A percentile compares a stretch with the other conserved stretches of the same genome.
phyloP scores from a whole-genome alignment of 2,888 invertebrate genomes.

The Eristalis tenax region DNA sequence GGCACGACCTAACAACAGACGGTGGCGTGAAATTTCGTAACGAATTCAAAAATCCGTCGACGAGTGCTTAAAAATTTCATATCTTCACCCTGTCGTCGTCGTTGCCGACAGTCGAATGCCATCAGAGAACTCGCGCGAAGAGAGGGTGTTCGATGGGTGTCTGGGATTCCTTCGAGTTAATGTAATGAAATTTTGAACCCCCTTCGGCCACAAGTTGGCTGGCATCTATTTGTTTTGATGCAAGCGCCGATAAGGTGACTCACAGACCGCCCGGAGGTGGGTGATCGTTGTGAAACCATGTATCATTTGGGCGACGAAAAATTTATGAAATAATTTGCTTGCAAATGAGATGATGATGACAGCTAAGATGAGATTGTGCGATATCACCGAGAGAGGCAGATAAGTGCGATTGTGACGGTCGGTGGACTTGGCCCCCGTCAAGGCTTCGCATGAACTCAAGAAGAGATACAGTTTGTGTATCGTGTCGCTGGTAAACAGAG shows the following conservation, averaged over 20 bases:
- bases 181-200: conserved; percentile 63
- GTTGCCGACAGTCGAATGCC: conserved; percentile 56
- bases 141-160: conserved; percentile 6
- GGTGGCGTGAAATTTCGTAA: conserved; percentile 72
- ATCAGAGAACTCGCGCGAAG: background rate
- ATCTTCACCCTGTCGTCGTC: conserved; percentile 27
- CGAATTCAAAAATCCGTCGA: conserved; percentile 64
- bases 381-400: conserved; percentile 26
- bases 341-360: conserved; percentile 69
- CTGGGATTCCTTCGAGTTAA: conserved; percentile 62
- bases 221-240: conserved; percentile 44
- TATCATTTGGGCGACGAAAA: conserved; percentile 30
- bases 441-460: conserved; percentile 8
- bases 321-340: conserved; percentile 70
- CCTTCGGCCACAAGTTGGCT: conserved; percentile 21
- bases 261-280: background rate
- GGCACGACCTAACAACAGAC: conserved; percentile 53
- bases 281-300: background rate
- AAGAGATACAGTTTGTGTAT: background rate
- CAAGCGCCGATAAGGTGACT: conserved; percentile 24
- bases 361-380: conserved; percentile 42
- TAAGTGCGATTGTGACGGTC: background rate
- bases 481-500: background rate
- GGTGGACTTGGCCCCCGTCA: conserved; percentile 19
- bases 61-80: conserved; percentile 55